A percentile compares a stretch with the other conserved stretches of the same genome.
Evolutionary conservation across 2,888 invertebrate species (phyloP).

Genomic region (Augochlorella aurata): DNA sequence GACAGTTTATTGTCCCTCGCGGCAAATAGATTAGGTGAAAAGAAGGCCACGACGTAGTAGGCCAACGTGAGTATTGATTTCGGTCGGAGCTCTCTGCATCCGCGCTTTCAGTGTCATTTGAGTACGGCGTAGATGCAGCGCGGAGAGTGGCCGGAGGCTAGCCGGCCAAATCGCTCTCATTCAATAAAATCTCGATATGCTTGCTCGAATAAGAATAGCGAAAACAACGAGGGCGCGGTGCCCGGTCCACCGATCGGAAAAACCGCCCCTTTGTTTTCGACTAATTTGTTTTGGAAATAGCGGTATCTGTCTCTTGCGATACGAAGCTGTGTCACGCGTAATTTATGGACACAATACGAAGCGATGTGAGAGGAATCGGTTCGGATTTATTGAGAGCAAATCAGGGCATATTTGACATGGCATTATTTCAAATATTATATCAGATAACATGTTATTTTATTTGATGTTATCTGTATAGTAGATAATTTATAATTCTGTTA

Average conservation of each 20-base stretch:
- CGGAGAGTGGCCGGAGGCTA: slow-evolving; percentile 22
- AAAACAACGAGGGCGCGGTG: background rate
- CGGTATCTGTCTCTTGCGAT: background rate
- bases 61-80: slow-evolving; percentile 71
- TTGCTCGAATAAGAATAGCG: slow-evolving; percentile 13
- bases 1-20: slow-evolving; percentile 26
- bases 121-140: slow-evolving; percentile 62
- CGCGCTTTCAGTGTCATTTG: slow-evolving; percentile 70
- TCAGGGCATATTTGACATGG: too few relatives aligned
- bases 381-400: too few relatives aligned
- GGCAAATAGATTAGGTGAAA: slow-evolving; percentile 65
- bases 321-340: background rate
- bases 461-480: too few relatives aligned
- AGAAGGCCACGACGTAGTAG: slow-evolving; percentile 74
- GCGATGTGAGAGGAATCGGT: too few relatives aligned
- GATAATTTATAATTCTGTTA: too few relatives aligned
- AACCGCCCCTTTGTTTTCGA: background rate
- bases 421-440: too few relatives aligned
- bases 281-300: background rate
- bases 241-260: background rate
- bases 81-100: slow-evolving; percentile 68
- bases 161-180: slow-evolving; percentile 42
- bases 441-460: too few relatives aligned
- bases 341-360: background rate
- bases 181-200: slow-evolving; percentile 45